A percentile compares a stretch with the other conserved stretches of the same genome.
Evolutionary conservation across 2,888 invertebrate genomes (phyloP).

Genomic region (Leucoptera coffeella): DNA sequence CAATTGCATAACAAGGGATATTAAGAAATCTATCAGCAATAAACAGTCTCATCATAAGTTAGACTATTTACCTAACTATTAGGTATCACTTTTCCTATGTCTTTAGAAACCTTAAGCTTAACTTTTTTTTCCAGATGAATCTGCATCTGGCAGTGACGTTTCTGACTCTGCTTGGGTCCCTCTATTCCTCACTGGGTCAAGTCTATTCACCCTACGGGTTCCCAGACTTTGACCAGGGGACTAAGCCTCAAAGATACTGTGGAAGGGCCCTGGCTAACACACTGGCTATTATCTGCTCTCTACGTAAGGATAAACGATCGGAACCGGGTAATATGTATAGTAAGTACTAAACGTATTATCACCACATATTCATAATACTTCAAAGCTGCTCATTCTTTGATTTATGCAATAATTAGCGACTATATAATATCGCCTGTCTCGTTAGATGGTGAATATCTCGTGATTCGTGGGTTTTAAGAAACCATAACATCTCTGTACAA

Average conservation of each 20-base stretch:
- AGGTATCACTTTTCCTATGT: too few relatives aligned
- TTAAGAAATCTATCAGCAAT: too few relatives aligned
- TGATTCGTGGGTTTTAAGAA: too few relatives aligned
- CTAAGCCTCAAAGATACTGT: slow-evolving; percentile 14
- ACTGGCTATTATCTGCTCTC: slow-evolving; percentile 16
- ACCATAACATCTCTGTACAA: too few relatives aligned
- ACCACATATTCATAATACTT: background rate
- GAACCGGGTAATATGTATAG: slow-evolving; percentile 14
- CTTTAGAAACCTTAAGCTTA: too few relatives aligned
- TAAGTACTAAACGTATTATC: background rate
- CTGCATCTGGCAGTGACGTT: slow-evolving; percentile 10
- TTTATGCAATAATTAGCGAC: background rate
- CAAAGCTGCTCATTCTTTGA: background rate
- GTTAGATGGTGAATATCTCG: too few relatives aligned
- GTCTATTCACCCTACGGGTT: slow-evolving; percentile 11
- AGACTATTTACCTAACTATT: too few relatives aligned
- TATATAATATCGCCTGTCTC: too few relatives aligned
- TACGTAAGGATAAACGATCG: slow-evolving; percentile 13
- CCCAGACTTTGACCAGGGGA: background rate
- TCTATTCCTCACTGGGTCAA: slow-evolving; percentile 12
- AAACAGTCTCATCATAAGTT: too few relatives aligned
- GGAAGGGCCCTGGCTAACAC: slow-evolving; percentile 18
- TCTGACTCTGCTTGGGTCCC: slow-evolving; percentile 9
- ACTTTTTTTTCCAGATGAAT: slow-evolving; percentile 15
- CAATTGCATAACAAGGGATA: too few relatives aligned